phyloP scores from a whole-genome alignment of 1,140 invertebrate species.

The Portunus trituberculatus region DNA sequence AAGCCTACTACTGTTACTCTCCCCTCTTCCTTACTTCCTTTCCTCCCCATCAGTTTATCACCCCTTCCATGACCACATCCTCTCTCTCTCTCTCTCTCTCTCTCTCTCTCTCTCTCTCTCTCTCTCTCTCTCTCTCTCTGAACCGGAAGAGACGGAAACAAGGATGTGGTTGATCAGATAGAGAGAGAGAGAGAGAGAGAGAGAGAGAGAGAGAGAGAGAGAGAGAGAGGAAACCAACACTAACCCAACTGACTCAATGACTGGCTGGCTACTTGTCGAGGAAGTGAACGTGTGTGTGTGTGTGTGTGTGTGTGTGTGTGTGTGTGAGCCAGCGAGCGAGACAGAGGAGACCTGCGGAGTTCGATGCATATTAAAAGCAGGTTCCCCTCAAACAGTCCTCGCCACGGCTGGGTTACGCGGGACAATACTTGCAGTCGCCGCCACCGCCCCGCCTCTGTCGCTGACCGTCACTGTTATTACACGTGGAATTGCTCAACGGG shows the following conservation, averaged over 20 bases:
- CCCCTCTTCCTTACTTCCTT: not conserved
- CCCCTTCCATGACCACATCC: not conserved
- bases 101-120: not conserved
- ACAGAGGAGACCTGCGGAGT: not conserved
- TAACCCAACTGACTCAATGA: not conserved
- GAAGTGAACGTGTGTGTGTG: too few species aligned
- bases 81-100: conserved; percentile 39
- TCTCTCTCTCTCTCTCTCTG: conserved; percentile 38
- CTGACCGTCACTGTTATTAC: conserved; percentile 45
- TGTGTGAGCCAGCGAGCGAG: not conserved
- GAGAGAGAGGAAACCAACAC: too few species aligned
- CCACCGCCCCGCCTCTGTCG: too few species aligned
- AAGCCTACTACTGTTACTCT: not conserved
- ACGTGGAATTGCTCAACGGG: conserved; percentile 59
- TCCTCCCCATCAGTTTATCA: not conserved
- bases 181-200: too few species aligned
- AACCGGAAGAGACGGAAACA: too few species aligned
- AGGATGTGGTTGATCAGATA: too few species aligned
- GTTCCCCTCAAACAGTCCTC: not conserved
- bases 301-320: not conserved
- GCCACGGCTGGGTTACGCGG: conserved; percentile 21
- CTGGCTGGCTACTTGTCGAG: not conserved
- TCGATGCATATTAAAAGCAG: conserved; percentile 30
- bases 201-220: too few species aligned
- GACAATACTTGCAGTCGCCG: too few species aligned